Base-by-base conservation (phyloP, 92 coral and sea anemone genomes). In the Anthopleura xanthogrammica region DNA sequence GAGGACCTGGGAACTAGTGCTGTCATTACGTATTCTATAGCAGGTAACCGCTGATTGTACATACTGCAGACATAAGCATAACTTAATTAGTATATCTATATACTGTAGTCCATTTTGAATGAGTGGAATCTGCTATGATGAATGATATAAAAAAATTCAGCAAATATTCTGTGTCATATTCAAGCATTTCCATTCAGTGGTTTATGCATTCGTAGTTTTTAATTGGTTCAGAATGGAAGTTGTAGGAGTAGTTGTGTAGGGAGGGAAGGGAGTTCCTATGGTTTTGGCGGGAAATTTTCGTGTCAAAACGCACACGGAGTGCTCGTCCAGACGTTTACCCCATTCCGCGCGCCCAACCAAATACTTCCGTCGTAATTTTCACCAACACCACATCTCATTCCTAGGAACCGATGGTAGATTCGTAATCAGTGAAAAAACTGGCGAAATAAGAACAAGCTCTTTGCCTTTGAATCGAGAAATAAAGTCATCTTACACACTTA, bases 1-100 rank as follows among this genome's bases (percentile, higher is more conserved):
- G 82, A 73, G 46, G 98, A 95, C 81, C 93, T 95, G 76, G 98
- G 95, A 6, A 62, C 89, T 12, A 95, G 92, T 83, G 97, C 98
- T 41, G 85, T 77, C 43, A 86, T 95, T 2, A 82, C 94, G 12
- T 95, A 93, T 87, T 85, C 92, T 41, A 81, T 95, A 17, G 52
- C 95, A 90, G 97, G 98, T 95, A 87, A 20, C 79, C 65, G 19
- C 60, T 12, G 58, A 11, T 7, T 66, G 83, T 79, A 12, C 36
- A 40, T 50, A 77, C 74, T 68, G 74, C 43, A 68, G 42, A 68
- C 36, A 36, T 36, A 68, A 68, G 17, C 4, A 68, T 36, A 16
- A 23, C 12, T 16, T 65, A 11, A 14, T 14, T 1, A 60, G 4
- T 60, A 14, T 19, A 9, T 6, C 1, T 14, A 60, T 60, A 60